Base-by-base conservation (phyloP, 1,140 invertebrate species). In the Brachystomella parvula region DNA sequence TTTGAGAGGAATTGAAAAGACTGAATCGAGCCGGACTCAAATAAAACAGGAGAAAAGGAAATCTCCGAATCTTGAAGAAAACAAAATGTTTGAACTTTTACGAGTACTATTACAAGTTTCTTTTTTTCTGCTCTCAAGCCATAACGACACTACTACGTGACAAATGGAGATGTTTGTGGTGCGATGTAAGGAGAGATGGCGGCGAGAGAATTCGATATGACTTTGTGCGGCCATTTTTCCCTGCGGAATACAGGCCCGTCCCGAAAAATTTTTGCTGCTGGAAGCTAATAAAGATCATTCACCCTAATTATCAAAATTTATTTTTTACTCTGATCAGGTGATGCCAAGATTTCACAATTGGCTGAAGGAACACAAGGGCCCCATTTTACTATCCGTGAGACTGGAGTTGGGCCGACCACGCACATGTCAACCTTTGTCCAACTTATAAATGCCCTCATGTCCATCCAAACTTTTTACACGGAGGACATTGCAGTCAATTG, bases 341-440 rank as follows among this genome's bases (percentile, higher is more conserved):
- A 73, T 47, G 72, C 66, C 30, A 73, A 73, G 61, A 71, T 73
- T 26, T 67, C 69, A 6, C 58, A 61, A 21, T 65, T 75, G 26
- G 64, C 73, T 17, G 72, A 74, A 28, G 72, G 70, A 58, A 75
- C 74, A 2, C 70, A 69, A 44, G 73, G 74, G 12, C 70, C 68
- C 1, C 70, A 74, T 64, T 72, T 73, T 62, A 64, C 65, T 17
- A 69, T 75, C 17, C 66, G 69, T 15, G 72, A 72, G 47, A 67
- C 67, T 1, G 73, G 74, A 19, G 73, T 75, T 28, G 73, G 74
- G 21, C 67, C 70, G 32, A 74, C 68, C 39, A 74, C 74, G 33
- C 74, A 75, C 60, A 69, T 75, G 67, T 68, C 79, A 1, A 82
- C 81, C 12, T 83, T 81, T 71, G 82, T 83, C 67, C 77, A 79